Evolutionary conservation across 2,113 vertebrate genomes (phyloP).

Genomic region (cattle (Bos taurus)): DNA sequence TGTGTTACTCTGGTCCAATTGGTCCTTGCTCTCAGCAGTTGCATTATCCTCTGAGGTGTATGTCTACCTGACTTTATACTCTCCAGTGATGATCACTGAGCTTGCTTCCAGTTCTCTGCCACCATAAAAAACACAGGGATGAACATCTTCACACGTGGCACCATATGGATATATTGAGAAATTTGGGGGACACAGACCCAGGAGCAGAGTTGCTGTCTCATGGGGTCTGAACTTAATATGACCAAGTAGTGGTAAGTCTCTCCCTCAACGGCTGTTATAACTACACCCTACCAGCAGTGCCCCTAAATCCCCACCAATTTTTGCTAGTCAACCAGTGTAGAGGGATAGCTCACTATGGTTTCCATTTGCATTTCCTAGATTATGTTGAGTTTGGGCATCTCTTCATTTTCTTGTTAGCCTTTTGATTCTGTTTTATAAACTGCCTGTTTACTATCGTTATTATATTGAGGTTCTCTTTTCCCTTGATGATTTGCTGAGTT

Average conservation of each 20-base stretch:
- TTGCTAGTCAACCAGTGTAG: neutral
- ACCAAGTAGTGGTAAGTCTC: neutral
- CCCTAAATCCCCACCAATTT: neutral
- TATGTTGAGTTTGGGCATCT: neutral
- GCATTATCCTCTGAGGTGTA: neutral
- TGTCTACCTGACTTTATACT: neutral
- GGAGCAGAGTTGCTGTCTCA: neutral
- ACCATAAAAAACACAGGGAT: neutral
- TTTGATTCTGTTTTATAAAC: neutral
- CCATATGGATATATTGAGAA: neutral
- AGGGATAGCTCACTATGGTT: neutral
- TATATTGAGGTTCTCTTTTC: neutral
- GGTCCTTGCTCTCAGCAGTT: neutral
- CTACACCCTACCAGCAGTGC: neutral
- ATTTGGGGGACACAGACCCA: neutral
- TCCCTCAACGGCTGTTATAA: neutral
- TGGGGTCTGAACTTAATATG: neutral
- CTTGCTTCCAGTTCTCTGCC: neutral
- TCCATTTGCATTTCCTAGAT: neutral
- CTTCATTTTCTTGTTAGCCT: neutral
- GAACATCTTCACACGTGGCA: neutral
- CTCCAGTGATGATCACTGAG: neutral
- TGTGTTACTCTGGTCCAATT: too few relatives aligned
- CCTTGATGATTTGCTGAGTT: neutral
- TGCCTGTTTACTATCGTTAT: neutral